Evolutionary conservation across 2,888 invertebrate species (phyloP).

Genomic region (Leucophenga maculata): DNA sequence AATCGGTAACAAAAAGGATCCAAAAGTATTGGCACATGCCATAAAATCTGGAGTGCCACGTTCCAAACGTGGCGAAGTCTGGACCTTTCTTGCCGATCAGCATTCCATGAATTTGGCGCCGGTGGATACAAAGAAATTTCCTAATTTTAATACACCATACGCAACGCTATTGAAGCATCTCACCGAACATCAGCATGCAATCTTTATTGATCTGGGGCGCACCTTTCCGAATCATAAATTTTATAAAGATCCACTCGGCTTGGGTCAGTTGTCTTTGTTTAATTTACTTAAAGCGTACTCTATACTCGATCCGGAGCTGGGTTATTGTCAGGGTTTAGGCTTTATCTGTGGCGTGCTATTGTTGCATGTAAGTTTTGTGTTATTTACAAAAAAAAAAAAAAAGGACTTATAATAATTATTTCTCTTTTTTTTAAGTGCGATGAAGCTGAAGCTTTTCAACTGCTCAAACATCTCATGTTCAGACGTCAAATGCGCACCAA

Average conservation of each 20-base stretch:
- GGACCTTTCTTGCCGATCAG: constrained; percentile 92
- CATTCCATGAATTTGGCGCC: constrained; percentile 81
- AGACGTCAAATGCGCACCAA: constrained; percentile 88
- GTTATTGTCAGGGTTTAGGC: constrained; percentile 96
- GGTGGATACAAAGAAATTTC: constrained; percentile 80
- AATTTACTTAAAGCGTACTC: constrained; percentile 97
- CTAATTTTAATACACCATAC: constrained; percentile 86
- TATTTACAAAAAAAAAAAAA: neutral
- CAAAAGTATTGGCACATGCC: constrained; percentile 82
- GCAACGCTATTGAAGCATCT: constrained; percentile 85
- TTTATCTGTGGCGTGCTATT: constrained; percentile 95
- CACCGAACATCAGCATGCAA: constrained; percentile 96
- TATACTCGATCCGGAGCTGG: constrained; percentile 92
- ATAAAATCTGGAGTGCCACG: constrained; percentile 90
- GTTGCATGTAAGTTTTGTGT: constrained; percentile 83
- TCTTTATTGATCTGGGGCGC: constrained; percentile 91
- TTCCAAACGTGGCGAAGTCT: constrained; percentile 79
- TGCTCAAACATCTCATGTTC: constrained; percentile 93
- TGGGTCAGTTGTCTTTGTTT: constrained; percentile 93
- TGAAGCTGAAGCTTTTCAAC: constrained; percentile 90
- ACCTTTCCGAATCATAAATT: constrained; percentile 95
- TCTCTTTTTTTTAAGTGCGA: constrained; percentile 79
- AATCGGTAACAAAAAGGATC: constrained; percentile 76
- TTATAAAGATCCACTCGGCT: constrained; percentile 91
- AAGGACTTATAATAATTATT: neutral